These are phyloP conservation scores for Thamnaconus septentrionalis DNA, from an alignment of 2,113 vertebrate species.

Conservation along the genomic window DNA sequence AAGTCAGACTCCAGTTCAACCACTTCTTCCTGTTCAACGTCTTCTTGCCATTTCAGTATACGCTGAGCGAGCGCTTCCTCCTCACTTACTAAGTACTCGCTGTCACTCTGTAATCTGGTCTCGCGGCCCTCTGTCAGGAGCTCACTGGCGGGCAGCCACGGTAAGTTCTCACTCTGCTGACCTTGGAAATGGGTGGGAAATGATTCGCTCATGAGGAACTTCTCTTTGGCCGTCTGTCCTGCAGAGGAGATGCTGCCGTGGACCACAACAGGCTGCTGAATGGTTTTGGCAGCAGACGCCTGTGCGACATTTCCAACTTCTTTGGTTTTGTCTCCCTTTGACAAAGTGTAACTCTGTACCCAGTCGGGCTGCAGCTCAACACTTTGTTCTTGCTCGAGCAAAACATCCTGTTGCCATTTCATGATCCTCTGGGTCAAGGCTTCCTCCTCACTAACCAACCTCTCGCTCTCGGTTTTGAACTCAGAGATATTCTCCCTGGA, in stretches of 20 bases:
- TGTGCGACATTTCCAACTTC: conserved; percentile 2
- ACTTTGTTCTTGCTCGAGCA: conserved; percentile 65
- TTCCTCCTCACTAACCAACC: conserved; percentile 72
- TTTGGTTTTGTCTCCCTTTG: conserved; percentile 12
- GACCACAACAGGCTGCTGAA: conserved; percentile 13
- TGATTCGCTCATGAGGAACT: conserved; percentile 2
- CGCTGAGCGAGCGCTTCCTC: conserved; percentile 74
- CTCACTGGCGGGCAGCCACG: conserved; percentile 24
- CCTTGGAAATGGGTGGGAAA: conserved; percentile 26
- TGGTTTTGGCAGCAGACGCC: conserved; percentile 1
- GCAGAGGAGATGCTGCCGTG: background rate
- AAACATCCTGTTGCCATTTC: conserved; percentile 78
- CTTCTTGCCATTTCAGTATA: conserved; percentile 75
- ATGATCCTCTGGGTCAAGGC: conserved; percentile 75
- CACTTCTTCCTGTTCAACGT: conserved; percentile 72
- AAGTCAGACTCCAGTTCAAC: conserved; percentile 73
- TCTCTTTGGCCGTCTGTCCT: conserved; percentile 28
- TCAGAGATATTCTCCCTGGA: conserved; percentile 74
- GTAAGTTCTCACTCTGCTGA: conserved; percentile 15
- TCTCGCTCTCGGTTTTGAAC: conserved; percentile 66
- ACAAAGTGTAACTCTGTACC: conserved; percentile 35
- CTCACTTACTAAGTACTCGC: conserved; percentile 74
- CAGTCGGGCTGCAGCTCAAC: conserved; percentile 48
- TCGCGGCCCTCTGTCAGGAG: conserved; percentile 53
- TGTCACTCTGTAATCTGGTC: conserved; percentile 66